Percentiles rank a stretch among this genome's conserved stretches.
Evolutionary conservation across 2,797 vertebrate genomes (phyloP).

Genomic region (Myotis findleyi): DNA sequence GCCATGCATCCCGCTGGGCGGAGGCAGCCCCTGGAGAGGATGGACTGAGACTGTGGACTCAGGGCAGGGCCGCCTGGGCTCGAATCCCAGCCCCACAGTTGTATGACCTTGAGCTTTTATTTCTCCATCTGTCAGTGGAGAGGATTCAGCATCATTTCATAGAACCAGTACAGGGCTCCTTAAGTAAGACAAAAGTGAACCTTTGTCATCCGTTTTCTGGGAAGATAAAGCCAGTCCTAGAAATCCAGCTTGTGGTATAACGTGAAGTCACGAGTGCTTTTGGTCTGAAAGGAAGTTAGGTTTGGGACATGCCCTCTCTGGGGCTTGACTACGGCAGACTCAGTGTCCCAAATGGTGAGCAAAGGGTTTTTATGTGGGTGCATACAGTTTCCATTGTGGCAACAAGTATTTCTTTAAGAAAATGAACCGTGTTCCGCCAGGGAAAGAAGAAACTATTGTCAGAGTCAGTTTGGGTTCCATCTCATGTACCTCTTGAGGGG

Average conservation of each 20-base stretch:
- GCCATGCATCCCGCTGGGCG: neutral
- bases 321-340: neutral
- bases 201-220: neutral
- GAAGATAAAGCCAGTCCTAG: neutral
- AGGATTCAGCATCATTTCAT: neutral
- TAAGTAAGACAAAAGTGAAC: neutral
- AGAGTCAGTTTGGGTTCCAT: conserved; percentile 39
- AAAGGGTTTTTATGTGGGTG: neutral
- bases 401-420: conserved; percentile 46
- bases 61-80: neutral
- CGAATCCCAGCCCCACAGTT: neutral
- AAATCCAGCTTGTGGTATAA: neutral
- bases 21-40: neutral
- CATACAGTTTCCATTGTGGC: neutral
- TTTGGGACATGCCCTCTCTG: neutral
- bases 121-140: neutral
- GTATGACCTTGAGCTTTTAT: neutral
- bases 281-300: neutral
- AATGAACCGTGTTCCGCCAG: neutral
- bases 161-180: neutral
- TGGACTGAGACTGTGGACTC: neutral
- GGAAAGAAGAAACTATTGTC: conserved; percentile 61
- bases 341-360: neutral
- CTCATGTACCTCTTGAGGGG: conserved; percentile 5
- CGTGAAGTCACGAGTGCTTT: neutral